A percentile compares a stretch with the other conserved stretches of the same genome.
Conservation (phyloP, 1,140 invertebrate species). For the Cyclargus thomasi region DNA sequence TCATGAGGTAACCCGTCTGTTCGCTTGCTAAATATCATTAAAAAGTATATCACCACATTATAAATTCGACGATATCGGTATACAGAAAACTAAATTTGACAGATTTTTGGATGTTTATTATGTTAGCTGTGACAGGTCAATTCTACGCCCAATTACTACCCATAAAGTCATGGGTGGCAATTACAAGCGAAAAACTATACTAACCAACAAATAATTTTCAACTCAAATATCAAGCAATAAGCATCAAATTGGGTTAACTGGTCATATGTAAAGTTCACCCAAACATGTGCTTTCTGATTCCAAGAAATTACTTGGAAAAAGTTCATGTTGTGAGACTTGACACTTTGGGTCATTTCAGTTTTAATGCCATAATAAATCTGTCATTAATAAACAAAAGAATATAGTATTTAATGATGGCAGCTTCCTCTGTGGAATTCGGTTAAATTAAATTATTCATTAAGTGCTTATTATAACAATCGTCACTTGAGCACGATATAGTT, state of each 20-base stretch:
- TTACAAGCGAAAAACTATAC: not conserved
- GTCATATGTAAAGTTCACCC: conserved; percentile 19
- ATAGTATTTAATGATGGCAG: not conserved
- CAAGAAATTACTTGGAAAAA: not conserved
- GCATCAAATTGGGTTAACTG: not conserved
- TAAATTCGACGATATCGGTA: too few relatives aligned
- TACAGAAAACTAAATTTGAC: not conserved
- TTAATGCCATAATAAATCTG: not conserved
- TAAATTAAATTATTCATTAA: too few relatives aligned
- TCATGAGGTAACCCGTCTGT: too few relatives aligned
- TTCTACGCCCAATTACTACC: not conserved
- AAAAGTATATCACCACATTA: too few relatives aligned
- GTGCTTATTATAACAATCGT: too few relatives aligned
- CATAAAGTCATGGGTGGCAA: not conserved
- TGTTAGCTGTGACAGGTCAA: not conserved
- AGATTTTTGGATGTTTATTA: not conserved
- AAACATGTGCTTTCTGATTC: conserved; percentile 14
- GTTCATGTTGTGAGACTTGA: not conserved
- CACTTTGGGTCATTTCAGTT: not conserved
- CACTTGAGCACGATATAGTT: too few relatives aligned
- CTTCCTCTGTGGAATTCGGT: too few relatives aligned
- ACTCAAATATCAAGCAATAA: not conserved
- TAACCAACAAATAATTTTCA: not conserved
- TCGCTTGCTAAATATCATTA: too few relatives aligned
- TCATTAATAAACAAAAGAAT: not conserved